Base-by-base conservation (phyloP, 2,113 vertebrate species). In the Ciconia maguari region DNA sequence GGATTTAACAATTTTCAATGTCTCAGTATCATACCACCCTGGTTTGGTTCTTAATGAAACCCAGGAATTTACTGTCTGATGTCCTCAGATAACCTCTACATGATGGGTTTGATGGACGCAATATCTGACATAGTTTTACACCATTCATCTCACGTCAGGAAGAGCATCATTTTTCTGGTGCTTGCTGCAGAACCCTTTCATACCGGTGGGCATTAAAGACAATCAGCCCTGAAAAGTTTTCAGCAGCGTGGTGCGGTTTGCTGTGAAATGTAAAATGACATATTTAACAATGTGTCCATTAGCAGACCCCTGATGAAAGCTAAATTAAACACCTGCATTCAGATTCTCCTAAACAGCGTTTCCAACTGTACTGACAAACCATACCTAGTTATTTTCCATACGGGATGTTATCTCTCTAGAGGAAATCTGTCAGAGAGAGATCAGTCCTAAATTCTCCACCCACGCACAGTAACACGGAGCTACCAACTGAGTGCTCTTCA, bases 321-420 rank as follows among this genome's bases (percentile, higher is more conserved):
- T 64, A 52, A 97, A 96, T 92, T 78, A 81, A 95, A 87, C 68
- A 93, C 52, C 65, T 90, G 85, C 85, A 79, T 85, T 90, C 72
- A 46, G 72, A 80, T 71, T 89, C 60, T 90, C 69, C 70, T 69
- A 75, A 94, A 74, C 32, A 61, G 58, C 6, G 16, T 82, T 91
- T 89, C 57, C 86, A 90, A 75, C 62, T 77, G 29, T 6, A 55
- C 66, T 78, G 90, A 88, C 65, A 84, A 65, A 71, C 54, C 81
- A 61, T 13, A 92, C 90, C 93, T 29, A 84, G 87, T 75, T 93
- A 86, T 93, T 96, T 97, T 55, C 78, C 83, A 12, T 27, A 61
- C 93, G 18, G 88, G 44, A 69, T 18, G 13, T 91, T 91, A 87
- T 62, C 80, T 78, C 76, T 95, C 87, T 61, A 90, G 79, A 96